phyloP scores from a whole-genome alignment of 2,888 invertebrate genomes.

The Acleris holmiana region DNA sequence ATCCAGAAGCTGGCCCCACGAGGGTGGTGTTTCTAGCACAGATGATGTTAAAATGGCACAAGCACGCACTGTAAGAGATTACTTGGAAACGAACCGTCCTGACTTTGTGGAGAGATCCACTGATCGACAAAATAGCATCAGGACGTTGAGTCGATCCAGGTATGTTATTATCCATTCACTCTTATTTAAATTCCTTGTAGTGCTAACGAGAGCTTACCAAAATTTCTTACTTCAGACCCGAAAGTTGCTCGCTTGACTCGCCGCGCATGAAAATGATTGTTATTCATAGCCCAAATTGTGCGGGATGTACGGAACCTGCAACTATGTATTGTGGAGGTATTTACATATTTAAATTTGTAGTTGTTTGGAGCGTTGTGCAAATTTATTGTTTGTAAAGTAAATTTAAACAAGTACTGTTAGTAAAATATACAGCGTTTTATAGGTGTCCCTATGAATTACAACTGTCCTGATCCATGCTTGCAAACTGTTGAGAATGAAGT shows the following conservation, averaged over 20 bases:
- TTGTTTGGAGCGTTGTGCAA: neutral
- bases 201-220: conserved; percentile 59
- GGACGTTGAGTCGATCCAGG: conserved; percentile 68
- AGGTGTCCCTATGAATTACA: conserved; percentile 61
- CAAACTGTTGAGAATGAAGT: conserved; percentile 55
- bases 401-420: conserved; percentile 2
- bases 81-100: conserved; percentile 88
- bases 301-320: conserved; percentile 54
- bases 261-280: conserved; percentile 72
- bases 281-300: conserved; percentile 63
- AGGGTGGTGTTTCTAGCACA: conserved; percentile 62
- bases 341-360: conserved; percentile 12
- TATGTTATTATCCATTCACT: conserved; percentile 46
- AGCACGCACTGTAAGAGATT: conserved; percentile 85
- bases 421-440: conserved; percentile 45
- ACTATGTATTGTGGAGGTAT: conserved; percentile 67
- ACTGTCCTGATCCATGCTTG: conserved; percentile 47
- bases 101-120: conserved; percentile 84
- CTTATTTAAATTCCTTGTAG: conserved; percentile 5
- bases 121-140: conserved; percentile 67
- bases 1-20: conserved; percentile 64
- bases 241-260: conserved; percentile 46
- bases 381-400: neutral
- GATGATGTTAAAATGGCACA: conserved; percentile 61
- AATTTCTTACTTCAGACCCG: conserved; percentile 70